A percentile compares a stretch with the other conserved stretches of the same genome.
Conservation (phyloP, 2,888 invertebrate genomes). For the Sycophila texana region DNA sequence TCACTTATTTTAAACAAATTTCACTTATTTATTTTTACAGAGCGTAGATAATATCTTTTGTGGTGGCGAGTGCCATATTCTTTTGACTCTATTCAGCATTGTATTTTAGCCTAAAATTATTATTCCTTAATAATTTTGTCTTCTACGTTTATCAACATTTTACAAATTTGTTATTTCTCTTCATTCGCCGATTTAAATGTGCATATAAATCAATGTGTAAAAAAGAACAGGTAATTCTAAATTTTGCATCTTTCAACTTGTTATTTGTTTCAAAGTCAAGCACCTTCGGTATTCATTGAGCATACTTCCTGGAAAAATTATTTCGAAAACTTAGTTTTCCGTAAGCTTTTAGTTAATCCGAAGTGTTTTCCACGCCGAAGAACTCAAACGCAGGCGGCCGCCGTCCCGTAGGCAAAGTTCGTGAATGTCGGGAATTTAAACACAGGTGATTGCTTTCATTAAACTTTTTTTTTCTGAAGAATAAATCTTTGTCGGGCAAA, state of each 20-base stretch:
- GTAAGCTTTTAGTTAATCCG: slow-evolving; percentile 27
- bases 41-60: too few species aligned
- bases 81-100: too few species aligned
- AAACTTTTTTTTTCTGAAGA: slow-evolving; percentile 43
- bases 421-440: slow-evolving; percentile 43
- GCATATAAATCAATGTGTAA: neutral
- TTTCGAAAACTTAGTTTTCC: slow-evolving; percentile 48
- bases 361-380: slow-evolving; percentile 17
- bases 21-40: too few species aligned
- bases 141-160: too few species aligned
- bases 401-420: slow-evolving; percentile 25
- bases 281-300: slow-evolving; percentile 1
- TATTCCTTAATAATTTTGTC: too few species aligned
- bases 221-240: neutral
- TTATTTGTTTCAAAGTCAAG: neutral
- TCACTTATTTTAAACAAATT: too few species aligned
- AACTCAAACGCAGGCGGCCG: neutral
- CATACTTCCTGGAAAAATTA: slow-evolving; percentile 25
- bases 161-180: neutral
- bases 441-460: slow-evolving; percentile 49
- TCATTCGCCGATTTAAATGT: neutral
- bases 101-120: too few species aligned
- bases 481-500: slow-evolving; percentile 4
- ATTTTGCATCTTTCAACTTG: neutral
- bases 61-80: too few species aligned